Evolutionary conservation across 1,140 invertebrate species (phyloP).

Genomic region (Steinernema feltiae): DNA sequence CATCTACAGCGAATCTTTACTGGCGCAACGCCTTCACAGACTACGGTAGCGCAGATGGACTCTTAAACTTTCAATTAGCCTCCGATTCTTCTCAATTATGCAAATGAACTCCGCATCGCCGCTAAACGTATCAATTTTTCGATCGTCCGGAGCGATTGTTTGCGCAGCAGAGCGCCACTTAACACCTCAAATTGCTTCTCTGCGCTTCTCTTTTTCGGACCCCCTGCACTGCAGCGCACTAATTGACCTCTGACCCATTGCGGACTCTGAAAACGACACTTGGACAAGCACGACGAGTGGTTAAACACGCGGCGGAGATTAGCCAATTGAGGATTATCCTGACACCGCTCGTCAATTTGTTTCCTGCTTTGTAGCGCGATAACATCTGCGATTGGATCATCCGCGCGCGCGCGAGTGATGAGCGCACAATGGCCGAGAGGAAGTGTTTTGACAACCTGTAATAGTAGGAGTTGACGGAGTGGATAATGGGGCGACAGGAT

Average conservation of each 20-base stretch:
- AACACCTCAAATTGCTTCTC: conserved; percentile 10
- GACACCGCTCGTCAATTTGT: conserved; percentile 5
- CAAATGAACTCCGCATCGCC: conserved; percentile 6
- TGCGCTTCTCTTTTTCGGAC: conserved; percentile 15
- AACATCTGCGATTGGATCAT: conserved; percentile 8
- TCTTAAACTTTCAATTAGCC: not conserved
- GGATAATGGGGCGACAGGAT: no score
- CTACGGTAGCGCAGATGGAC: not conserved
- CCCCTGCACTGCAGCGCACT: not conserved
- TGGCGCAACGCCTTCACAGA: no score
- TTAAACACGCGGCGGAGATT: conserved; percentile 6
- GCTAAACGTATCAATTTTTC: no score
- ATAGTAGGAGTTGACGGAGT: no score
- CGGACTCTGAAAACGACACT: conserved; percentile 7
- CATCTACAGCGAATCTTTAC: no score
- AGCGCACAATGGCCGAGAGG: not conserved
- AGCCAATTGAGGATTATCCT: conserved; percentile 11
- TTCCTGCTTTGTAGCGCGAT: not conserved
- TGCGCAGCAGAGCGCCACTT: not conserved
- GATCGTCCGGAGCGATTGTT: no score
- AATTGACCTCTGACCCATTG: conserved; percentile 10
- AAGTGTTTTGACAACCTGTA: not conserved
- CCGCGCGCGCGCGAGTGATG: no score
- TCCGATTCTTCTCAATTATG: not conserved
- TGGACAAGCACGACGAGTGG: not conserved